Base-by-base conservation (phyloP, 2,888 invertebrate genomes). In the Melanostoma scalare region DNA sequence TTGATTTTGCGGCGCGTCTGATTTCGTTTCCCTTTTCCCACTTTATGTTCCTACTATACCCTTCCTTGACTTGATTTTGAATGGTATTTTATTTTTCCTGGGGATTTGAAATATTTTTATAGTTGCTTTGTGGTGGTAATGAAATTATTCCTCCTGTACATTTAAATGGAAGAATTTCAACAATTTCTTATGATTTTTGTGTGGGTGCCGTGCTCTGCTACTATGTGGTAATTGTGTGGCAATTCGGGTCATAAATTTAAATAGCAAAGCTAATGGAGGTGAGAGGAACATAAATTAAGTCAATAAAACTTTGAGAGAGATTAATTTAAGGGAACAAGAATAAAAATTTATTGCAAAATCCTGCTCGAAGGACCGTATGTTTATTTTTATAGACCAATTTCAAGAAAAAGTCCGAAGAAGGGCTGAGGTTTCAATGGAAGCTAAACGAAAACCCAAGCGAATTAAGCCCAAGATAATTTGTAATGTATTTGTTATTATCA, bases 1-100 rank as follows among this genome's bases (percentile, higher is more conserved):
- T 73, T 48, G 77, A 77, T 77, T 73, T 73, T 48, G 82, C 38
- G 82, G 77, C 63, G 48, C 63, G 61, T 46, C 73, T 72, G 81
- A 77, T 68, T 82, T 82, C 48, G 44, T 77, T 77, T 72, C 40
- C 53, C 61, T 50, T 61, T 68, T 65, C 48, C 40, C 30, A 35
- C 38, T 38, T 40, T 35, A 6, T 10, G 40, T 58, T n/a, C 60
- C 63, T 56, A 20, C 6, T 4, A 33, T 38, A 30, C 48, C 5
- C 8, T 9, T 55, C 8, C 33, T 31, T 30, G 35, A 36, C n/a
- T 36, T 50, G 20, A 20, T 56, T 48, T 3, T 60, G 20, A 20
- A 20, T 20, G 20, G 20, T 20, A 20, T 44, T 46, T 52, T 36
- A n/a, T 50, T 42, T 6, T 2, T 10, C 53, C 42, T 20, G 71